phyloP scores from a whole-genome alignment of 1,140 invertebrate genomes.

The Lysiphlebus fabarum region DNA sequence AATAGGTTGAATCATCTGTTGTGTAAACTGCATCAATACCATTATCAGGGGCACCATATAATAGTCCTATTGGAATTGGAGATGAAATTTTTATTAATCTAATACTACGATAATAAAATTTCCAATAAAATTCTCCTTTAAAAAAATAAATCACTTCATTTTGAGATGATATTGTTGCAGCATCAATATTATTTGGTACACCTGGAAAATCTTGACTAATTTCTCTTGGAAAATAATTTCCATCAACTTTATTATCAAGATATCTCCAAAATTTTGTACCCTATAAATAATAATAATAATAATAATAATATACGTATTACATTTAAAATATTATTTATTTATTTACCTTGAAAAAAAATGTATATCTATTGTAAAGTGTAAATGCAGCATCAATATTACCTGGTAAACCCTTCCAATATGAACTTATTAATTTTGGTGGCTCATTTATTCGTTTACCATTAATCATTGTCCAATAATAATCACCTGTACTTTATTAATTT shows the following conservation, averaged over 20 bases:
- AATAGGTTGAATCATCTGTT: too few species aligned
- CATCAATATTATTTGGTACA: conserved; percentile 81
- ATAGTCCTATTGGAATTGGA: not conserved
- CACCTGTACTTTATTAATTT: conserved; percentile 68
- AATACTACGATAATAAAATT: conserved; percentile 90
- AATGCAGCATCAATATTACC: conserved; percentile 85
- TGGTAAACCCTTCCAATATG: conserved; percentile 77
- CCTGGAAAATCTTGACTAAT: conserved; percentile 89
- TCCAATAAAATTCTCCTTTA: conserved; percentile 83
- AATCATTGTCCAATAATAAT: conserved; percentile 78
- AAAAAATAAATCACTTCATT: conserved; percentile 98
- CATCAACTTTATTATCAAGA: conserved; percentile 76
- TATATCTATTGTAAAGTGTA: conserved; percentile 87
- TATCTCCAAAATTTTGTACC: conserved; percentile 92
- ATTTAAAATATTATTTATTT: not conserved
- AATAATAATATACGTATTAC: not conserved
- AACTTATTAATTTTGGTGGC: conserved; percentile 76
- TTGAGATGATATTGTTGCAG: conserved; percentile 89
- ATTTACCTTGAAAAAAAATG: conserved; percentile 81
- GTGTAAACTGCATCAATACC: too few species aligned
- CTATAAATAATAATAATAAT: conserved; percentile 35
- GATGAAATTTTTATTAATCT: conserved; percentile 63
- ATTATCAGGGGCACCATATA: too few species aligned
- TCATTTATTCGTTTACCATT: conserved; percentile 75
- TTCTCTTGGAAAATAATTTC: conserved; percentile 79